Evolutionary conservation across 2,888 invertebrate genomes (phyloP).

Genomic region (Drosophila recens): DNA sequence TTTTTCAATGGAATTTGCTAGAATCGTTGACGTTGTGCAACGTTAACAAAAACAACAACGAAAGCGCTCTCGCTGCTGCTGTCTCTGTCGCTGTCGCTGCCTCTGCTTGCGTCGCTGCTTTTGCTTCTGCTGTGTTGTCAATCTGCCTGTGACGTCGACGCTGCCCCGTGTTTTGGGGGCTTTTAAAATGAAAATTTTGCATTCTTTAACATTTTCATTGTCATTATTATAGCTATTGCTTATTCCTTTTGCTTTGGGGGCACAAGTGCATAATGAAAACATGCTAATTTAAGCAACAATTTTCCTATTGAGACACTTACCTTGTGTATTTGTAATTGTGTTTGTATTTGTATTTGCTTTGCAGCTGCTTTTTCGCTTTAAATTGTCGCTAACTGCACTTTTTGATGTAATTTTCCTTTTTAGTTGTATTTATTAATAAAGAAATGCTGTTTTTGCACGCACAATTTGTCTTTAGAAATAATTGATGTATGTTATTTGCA

Average conservation of each 20-base stretch:
- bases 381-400: conserved; percentile 9
- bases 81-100: conserved; percentile 6
- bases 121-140: conserved; percentile 65
- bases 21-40: conserved; percentile 75
- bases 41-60: conserved; percentile 36
- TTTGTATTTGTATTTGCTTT: conserved; percentile 10
- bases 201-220: conserved; percentile 9
- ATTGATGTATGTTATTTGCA: conserved; percentile 26
- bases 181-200: conserved; percentile 4
- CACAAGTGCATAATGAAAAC: conserved; percentile 14
- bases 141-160: conserved; percentile 47
- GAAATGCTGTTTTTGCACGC: conserved; percentile 1
- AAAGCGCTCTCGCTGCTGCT: conserved; percentile 8
- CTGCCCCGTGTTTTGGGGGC: conserved; percentile 11
- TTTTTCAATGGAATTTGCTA: conserved; percentile 68
- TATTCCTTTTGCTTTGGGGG: conserved; percentile 5
- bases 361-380: conserved; percentile 32
- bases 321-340: conserved; percentile 22
- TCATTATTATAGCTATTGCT: conserved; percentile 11
- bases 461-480: conserved; percentile 12
- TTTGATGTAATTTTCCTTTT: neutral
- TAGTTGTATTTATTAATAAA: conserved; percentile 13
- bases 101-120: neutral
- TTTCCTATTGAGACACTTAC: conserved; percentile 32
- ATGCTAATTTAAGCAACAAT: conserved; percentile 41